phyloP scores from a whole-genome alignment of 2,797 vertebrate genomes.

The Hemitrygon akajei region DNA sequence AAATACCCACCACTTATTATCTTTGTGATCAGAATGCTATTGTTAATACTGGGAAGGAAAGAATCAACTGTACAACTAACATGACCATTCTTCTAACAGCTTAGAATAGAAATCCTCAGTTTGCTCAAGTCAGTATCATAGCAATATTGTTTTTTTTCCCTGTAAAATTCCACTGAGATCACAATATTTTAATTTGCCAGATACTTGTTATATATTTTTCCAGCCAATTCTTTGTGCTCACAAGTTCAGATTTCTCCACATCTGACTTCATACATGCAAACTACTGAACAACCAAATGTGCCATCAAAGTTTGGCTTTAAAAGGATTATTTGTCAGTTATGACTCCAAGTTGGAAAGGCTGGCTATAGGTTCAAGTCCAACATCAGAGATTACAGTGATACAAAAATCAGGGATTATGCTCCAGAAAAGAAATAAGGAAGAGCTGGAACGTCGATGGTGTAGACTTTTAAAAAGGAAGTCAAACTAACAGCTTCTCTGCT shows the following conservation, averaged over 20 bases:
- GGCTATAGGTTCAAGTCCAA: too few relatives aligned
- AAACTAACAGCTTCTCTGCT: too few relatives aligned
- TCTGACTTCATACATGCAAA: not conserved
- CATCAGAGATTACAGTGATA: too few relatives aligned
- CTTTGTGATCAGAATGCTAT: not conserved
- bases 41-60: not conserved
- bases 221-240: not conserved
- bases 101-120: not conserved
- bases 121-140: not conserved
- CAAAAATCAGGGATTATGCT: too few relatives aligned
- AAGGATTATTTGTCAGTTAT: not conserved
- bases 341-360: too few relatives aligned
- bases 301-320: not conserved
- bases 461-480: too few relatives aligned
- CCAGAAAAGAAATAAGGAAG: too few relatives aligned
- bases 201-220: not conserved
- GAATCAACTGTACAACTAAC: not conserved
- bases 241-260: not conserved
- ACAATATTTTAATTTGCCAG: not conserved
- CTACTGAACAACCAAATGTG: not conserved
- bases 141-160: too few relatives aligned
- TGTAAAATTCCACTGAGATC: not conserved
- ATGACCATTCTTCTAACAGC: not conserved
- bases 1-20: too few relatives aligned
- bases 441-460: too few relatives aligned